A percentile compares a stretch with the other conserved stretches of the same genome.
Conservation (phyloP, 2,888 invertebrate genomes). For the Erebia epiphron region DNA sequence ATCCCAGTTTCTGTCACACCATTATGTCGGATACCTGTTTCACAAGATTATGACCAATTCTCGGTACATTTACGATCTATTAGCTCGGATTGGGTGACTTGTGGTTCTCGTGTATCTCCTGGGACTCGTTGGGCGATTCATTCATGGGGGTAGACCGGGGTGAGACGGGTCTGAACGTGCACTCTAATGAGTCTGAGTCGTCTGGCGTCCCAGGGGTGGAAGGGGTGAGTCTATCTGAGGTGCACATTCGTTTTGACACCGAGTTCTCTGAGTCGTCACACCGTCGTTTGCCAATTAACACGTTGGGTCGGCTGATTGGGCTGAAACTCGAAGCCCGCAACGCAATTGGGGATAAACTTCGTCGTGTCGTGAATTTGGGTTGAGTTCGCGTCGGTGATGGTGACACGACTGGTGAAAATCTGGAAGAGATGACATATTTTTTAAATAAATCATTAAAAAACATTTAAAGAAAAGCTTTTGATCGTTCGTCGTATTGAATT, state of each 20-base stretch:
- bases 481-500: too few relatives aligned
- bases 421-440: slow-evolving; percentile 28
- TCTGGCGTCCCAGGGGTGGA: slow-evolving; percentile 74
- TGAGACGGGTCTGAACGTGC: slow-evolving; percentile 78
- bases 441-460: too few relatives aligned
- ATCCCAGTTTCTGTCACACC: neutral
- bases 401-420: slow-evolving; percentile 85
- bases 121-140: slow-evolving; percentile 54
- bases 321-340: slow-evolving; percentile 90
- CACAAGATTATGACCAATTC: slow-evolving; percentile 7
- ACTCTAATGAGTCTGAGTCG: slow-evolving; percentile 75
- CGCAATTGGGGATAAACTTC: slow-evolving; percentile 94
- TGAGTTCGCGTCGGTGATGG: slow-evolving; percentile 90
- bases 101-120: slow-evolving; percentile 57
- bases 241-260: slow-evolving; percentile 70
- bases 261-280: slow-evolving; percentile 84
- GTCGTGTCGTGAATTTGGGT: slow-evolving; percentile 88
- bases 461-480: too few relatives aligned
- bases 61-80: slow-evolving; percentile 53
- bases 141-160: slow-evolving; percentile 67
- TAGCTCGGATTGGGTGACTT: slow-evolving; percentile 75
- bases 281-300: slow-evolving; percentile 84
- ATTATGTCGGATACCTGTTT: neutral
- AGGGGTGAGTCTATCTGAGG: slow-evolving; percentile 64
- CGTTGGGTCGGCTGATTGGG: slow-evolving; percentile 82